Percentiles rank a stretch among this genome's conserved stretches.
These are phyloP conservation scores for Aphis craccivora DNA, from an alignment of 1,140 invertebrate species.

Conservation along the genomic window DNA sequence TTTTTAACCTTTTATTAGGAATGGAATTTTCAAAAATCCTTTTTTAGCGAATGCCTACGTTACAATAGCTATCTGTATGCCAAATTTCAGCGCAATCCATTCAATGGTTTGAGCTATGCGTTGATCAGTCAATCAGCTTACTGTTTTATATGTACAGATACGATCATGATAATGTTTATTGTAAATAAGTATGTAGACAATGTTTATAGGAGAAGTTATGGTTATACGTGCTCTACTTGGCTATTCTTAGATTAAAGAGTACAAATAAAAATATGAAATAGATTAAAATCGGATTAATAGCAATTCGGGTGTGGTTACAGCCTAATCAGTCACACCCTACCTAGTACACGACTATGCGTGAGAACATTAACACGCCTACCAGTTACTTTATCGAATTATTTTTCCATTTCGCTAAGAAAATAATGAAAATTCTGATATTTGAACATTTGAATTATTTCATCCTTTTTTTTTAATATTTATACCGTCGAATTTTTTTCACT, in stretches of 20 bases:
- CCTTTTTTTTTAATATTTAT: neutral
- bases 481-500: neutral
- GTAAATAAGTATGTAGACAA: neutral
- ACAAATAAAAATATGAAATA: neutral
- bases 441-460: neutral
- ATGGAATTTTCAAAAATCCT: too few species aligned
- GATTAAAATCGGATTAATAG: conserved; percentile 18
- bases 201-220: neutral
- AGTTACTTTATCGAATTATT: neutral
- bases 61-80: too few species aligned
- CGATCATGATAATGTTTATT: neutral
- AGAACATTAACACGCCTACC: neutral
- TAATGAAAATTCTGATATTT: neutral
- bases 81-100: too few species aligned
- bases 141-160: too few species aligned
- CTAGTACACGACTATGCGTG: neutral
- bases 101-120: too few species aligned
- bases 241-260: neutral
- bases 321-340: neutral
- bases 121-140: too few species aligned
- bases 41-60: too few species aligned
- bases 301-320: neutral
- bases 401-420: neutral
- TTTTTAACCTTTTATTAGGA: too few species aligned
- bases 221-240: neutral